Base-by-base conservation (phyloP, 2,888 invertebrate genomes). In the Folsomia manolachei region DNA sequence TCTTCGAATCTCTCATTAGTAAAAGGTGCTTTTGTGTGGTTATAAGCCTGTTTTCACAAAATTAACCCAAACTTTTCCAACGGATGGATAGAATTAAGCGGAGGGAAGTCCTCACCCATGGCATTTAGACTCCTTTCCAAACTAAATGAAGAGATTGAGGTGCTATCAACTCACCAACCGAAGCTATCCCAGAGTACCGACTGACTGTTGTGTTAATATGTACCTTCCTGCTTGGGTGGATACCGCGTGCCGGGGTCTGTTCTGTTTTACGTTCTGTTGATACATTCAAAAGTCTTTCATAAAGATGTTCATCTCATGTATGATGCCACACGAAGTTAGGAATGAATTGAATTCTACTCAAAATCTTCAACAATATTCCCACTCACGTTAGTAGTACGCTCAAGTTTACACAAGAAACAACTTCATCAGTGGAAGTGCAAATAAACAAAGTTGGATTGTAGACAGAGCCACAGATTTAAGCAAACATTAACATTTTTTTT, bases 321-420 rank as follows among this genome's bases (percentile, higher is more conserved):
- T 14, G 39, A 39, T 39, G 39, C 39, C 39, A 39, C 14, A 4
- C 4, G 39, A 39, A 39, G 39, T 9, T n/a, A 39, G 7, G 39
- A 56, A 56, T 56, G 56, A 56, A 56, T 56, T 56, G 56, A 56
- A 56, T 51, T 56, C 56, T 56, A 7, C 14, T 56, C 56, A 56
- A 56, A 56, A 56, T 21, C 4, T n/a, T 18, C 18, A 14, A 19
- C 56, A 14, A 18, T 56, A 4, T 56, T n/a, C 7, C 19, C 14
- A 14, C 39, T 39, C 39, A 14, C 4, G 39, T 14, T 39, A 39
- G 39, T 39, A 9, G 39, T 39, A 39, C 39, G 39, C 39, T 9
- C 4, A 4, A 9, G 14, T 39, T 39, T 39, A 39, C 39, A 9
- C 39, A 39, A 39, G 39, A 39, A 39, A 39, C 39, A 39, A 39